Evolutionary conservation across 1,140 invertebrate genomes (phyloP).

Genomic region (Drosophila teissieri): DNA sequence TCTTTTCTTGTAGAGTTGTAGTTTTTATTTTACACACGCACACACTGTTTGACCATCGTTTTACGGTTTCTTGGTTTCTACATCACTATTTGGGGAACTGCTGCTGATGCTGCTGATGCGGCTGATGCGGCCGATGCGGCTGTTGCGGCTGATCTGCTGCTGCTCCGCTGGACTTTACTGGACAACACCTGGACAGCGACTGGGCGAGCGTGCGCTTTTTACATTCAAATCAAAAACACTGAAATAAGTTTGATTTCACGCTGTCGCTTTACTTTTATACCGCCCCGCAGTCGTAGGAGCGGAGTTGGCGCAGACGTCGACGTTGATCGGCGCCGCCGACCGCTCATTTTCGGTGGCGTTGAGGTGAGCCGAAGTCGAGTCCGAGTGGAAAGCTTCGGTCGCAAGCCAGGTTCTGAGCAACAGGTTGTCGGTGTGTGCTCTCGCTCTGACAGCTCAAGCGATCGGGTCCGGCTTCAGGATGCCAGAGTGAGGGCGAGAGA

Average conservation of each 20-base stretch:
- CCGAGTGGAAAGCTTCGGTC: slow-evolving; percentile 33
- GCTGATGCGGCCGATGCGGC: neutral
- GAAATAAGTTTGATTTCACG: slow-evolving; percentile 83
- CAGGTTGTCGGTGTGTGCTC: neutral
- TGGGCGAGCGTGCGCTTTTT: slow-evolving; percentile 59
- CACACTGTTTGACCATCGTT: slow-evolving; percentile 31
- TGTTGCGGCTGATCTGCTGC: slow-evolving; percentile 9
- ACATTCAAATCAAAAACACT: slow-evolving; percentile 84
- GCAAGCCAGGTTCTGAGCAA: slow-evolving; percentile 46
- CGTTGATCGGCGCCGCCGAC: slow-evolving; percentile 23
- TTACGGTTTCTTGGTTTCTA: slow-evolving; percentile 14
- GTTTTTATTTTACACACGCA: slow-evolving; percentile 21
- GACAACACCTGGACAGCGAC: slow-evolving; percentile 60
- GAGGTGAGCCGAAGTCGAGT: slow-evolving; percentile 24
- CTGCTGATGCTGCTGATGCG: slow-evolving; percentile 19
- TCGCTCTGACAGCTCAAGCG: slow-evolving; percentile 5
- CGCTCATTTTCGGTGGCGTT: slow-evolving; percentile 37
- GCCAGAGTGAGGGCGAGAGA: slow-evolving; percentile 6
- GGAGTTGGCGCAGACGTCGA: slow-evolving; percentile 21
- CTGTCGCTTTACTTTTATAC: slow-evolving; percentile 83
- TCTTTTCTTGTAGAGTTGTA: slow-evolving; percentile 1
- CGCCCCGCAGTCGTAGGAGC: slow-evolving; percentile 21
- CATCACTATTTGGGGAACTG: slow-evolving; percentile 35
- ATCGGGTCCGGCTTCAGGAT: slow-evolving; percentile 35
- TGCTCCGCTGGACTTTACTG: slow-evolving; percentile 52